Percentiles rank a stretch among this genome's conserved stretches.
Evolutionary conservation across 2,888 invertebrate genomes (phyloP).

Genomic region (Adelognathus sp.): DNA sequence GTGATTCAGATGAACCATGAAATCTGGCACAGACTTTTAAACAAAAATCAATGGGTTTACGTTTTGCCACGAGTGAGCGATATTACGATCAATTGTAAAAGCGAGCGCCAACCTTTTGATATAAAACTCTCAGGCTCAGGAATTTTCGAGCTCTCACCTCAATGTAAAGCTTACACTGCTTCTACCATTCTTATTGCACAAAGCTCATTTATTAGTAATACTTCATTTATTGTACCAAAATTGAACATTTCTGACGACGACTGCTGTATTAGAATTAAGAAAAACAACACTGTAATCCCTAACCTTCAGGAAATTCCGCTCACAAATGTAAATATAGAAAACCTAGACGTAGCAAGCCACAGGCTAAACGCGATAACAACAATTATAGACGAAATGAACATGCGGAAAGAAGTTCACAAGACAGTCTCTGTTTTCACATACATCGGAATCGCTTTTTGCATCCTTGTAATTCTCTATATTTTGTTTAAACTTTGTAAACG

Average conservation of each 20-base stretch:
- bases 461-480: background rate
- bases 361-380: background rate
- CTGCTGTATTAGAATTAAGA: background rate
- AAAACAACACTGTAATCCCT: background rate
- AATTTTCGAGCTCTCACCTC: background rate
- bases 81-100: background rate
- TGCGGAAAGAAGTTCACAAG: background rate
- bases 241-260: background rate
- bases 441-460: background rate
- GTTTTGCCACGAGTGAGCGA: background rate
- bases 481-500: background rate
- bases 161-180: background rate
- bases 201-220: background rate
- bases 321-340: constrained; percentile 19
- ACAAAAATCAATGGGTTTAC: background rate
- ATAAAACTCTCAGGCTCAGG: background rate
- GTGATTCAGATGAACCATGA: background rate
- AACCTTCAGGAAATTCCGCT: background rate
- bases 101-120: background rate
- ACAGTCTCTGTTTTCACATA: constrained; percentile 11
- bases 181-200: background rate
- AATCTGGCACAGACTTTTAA: background rate
- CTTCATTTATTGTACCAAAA: background rate
- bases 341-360: constrained; percentile 18
- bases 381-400: background rate